Base-by-base conservation (phyloP, 2,797 vertebrate genomes). In the Labroides dimidiatus region DNA sequence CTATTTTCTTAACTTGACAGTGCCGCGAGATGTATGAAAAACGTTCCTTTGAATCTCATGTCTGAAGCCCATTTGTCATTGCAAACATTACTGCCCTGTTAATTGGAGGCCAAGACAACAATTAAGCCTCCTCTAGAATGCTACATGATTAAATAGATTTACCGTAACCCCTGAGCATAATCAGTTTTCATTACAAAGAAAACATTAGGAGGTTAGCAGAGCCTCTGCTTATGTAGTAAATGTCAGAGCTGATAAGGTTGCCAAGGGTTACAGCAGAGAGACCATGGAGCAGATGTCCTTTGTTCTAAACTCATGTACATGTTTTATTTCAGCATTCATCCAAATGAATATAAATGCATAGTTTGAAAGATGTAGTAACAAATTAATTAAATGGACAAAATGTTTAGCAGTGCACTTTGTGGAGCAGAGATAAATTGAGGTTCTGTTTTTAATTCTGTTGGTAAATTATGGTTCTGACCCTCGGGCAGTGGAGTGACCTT, bases 401-500 rank as follows among this genome's bases (percentile, higher is more conserved):
- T 80, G 64, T 69, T 76, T 37, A 75, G 58, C 43, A 6, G 60
- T 51, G 69, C 64, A 76, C 76, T 71, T 81, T 79, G 50, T 75
- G 77, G 68, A 64, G 68, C 67, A 77, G 84, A 85, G 86, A 92
- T 89, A 87, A 92, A 92, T 77, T 52, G 69, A 64, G 61, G 44
- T 27, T 78, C 43, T 41, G 30, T 33, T 64, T 64, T 80, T 50
- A 68, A 48, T 82, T 84, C 42, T 55, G 76, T 73, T 54, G 69
- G 73, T 64, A 74, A 85, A 91, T 88, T 76, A 82, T 53, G 57
- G 54, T 68, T 81, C 58, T 71, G 83, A 85, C 81, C 87, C 90
- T 84, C 62, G 48, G 85, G 90, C 90, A 75, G 49, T 57, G 75
- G 66, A 55, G 63, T 93, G 87, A 93, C 90, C 90, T 94, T 93